phyloP scores from a whole-genome alignment of 2,888 invertebrate species.

The Argyresthia goedartella region DNA sequence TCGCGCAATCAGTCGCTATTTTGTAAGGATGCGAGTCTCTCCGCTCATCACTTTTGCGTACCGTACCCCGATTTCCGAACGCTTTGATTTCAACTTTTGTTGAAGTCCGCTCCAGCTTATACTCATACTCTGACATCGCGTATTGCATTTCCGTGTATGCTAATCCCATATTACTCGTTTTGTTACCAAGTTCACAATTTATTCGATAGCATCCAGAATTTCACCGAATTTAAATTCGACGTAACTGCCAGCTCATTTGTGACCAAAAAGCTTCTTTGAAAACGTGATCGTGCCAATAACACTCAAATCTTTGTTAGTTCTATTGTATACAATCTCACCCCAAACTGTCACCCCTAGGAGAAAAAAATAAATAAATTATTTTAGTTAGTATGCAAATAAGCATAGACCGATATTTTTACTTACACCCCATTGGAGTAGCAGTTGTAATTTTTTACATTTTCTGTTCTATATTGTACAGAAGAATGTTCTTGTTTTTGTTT shows the following conservation, averaged over 20 bases:
- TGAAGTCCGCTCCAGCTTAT: neutral
- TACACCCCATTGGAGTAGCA: conserved; percentile 57
- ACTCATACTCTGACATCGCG: conserved; percentile 49
- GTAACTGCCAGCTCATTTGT: too few species aligned
- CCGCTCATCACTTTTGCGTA: conserved; percentile 43
- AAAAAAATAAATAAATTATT: conserved; percentile 71
- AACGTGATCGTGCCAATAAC: conserved; percentile 52
- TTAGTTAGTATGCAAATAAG: conserved; percentile 72
- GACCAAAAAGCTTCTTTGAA: conserved; percentile 1
- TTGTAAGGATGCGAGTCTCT: conserved; percentile 56
- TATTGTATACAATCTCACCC: conserved; percentile 57
- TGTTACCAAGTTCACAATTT: conserved; percentile 22
- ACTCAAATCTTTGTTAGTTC: conserved; percentile 61
- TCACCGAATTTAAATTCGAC: neutral
- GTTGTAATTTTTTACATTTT: conserved; percentile 42
- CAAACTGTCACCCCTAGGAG: conserved; percentile 54
- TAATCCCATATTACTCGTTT: conserved; percentile 49
- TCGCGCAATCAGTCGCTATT: conserved; percentile 57
- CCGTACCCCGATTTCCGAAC: conserved; percentile 60
- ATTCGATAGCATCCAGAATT: neutral
- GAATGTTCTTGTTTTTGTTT: conserved; percentile 17
- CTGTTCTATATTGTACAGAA: conserved; percentile 52
- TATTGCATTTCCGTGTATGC: conserved; percentile 61
- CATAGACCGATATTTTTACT: conserved; percentile 57
- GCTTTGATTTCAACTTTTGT: conserved; percentile 62